Evolutionary conservation across 2,888 invertebrate genomes (phyloP), one percentile per base, ranked within the genome.

Genomic region (Drosophila algonquin): DNA sequence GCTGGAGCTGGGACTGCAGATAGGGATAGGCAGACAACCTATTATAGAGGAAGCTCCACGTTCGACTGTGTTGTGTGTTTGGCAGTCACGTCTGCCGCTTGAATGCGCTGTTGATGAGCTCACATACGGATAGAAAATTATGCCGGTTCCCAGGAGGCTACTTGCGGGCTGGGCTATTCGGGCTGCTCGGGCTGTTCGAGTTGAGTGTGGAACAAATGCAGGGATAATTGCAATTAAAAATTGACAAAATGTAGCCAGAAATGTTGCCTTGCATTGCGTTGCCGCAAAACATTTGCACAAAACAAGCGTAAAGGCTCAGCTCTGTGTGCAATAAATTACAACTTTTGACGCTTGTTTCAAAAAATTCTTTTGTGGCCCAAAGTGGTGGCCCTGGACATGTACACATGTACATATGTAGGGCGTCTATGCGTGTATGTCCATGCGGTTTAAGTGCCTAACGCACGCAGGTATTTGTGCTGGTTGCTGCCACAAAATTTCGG

Each of bases 281-380:
- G 69, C 79, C 70, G 24, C 79, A 73, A 70, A 81, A 76, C 75
- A 75, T 40, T 40, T 40, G 58, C 71, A 75, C 30, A 65, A 40
- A 63, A 48, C 64, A 72, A 53, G 52, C 10, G 14, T 52, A 65
- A 70, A 63, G 54, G 54, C 68, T 14, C 45, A 24, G 12, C 44
- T 54, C 50, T 63, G 60, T 67, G 70, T 58, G 69, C 72, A 77
- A 85, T 85, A 85, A 86, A 86, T 86, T 80, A 79, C 67, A 81
- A 71, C 79, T 81, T 81, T 81, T 80, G 84, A 80, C 56, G 76
- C 78, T 75, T 71, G 75, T 75, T 79, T 57, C 72, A 65, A 71
- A 68, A 68, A 73, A 83, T 70, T 76, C 79, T 84, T 84, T 79
- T 78, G 69, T 72, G 52, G 69, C 64, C 82, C 65, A 57, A 45